phyloP scores from a whole-genome alignment of 1,140 invertebrate species.

The Sitobion miscanthi region DNA sequence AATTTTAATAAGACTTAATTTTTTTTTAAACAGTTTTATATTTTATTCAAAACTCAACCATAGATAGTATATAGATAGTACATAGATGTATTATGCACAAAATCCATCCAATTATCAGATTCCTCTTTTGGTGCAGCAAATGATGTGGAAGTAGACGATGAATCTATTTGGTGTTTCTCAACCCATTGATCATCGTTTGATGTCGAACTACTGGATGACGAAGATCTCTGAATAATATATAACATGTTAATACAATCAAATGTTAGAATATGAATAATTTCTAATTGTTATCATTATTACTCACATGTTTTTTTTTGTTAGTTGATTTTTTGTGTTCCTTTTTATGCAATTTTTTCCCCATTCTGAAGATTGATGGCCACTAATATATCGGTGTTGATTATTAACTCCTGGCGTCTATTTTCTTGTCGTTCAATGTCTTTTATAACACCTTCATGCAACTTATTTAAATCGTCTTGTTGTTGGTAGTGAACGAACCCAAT shows the following conservation, averaged over 20 bases:
- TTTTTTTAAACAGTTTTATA: conserved; percentile 48
- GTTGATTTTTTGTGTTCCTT: conserved; percentile 41
- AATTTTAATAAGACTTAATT: not conserved
- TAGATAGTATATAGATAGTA: conserved; percentile 64
- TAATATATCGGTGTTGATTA: not conserved
- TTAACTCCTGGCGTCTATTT: conserved; percentile 62
- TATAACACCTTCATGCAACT: conserved; percentile 77
- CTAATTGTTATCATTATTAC: not conserved
- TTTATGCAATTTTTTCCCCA: conserved; percentile 56
- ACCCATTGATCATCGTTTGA: conserved; percentile 53
- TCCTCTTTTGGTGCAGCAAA: not conserved
- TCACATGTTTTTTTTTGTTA: conserved; percentile 40
- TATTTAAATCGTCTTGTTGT: conserved; percentile 71
- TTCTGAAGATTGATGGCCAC: not conserved
- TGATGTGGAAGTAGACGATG: not conserved
- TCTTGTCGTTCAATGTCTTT: conserved; percentile 76
- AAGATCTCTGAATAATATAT: conserved; percentile 20
- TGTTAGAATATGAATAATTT: not conserved
- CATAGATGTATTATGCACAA: conserved; percentile 33
- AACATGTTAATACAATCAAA: not conserved
- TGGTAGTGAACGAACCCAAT: conserved; percentile 73
- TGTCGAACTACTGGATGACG: conserved; percentile 21
- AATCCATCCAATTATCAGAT: conserved; percentile 54
- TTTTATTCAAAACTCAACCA: conserved; percentile 69
- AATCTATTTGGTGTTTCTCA: conserved; percentile 32